Percentiles rank a stretch among this genome's conserved stretches.
These are phyloP conservation scores for Noctua fimbriata DNA, from an alignment of 2,888 invertebrate genomes.

Conservation along the genomic window DNA sequence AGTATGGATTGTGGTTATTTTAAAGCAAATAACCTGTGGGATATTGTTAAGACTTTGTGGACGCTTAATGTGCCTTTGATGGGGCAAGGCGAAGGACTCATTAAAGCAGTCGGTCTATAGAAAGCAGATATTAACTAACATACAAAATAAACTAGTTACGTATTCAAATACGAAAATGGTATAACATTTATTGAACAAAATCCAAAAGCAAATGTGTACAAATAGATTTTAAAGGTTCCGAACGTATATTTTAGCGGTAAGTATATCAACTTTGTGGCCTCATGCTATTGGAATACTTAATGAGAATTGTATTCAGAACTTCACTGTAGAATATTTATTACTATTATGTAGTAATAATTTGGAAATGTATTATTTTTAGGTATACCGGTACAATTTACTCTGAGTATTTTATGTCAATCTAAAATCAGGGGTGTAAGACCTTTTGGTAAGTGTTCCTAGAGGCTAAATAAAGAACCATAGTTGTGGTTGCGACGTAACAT, in stretches of 20 bases:
- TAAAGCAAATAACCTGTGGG: too few relatives aligned
- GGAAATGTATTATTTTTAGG: neutral
- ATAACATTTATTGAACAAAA: constrained; percentile 28
- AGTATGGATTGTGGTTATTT: too few relatives aligned
- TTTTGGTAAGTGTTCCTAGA: neutral
- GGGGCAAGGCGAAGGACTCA: too few relatives aligned
- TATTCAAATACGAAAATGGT: constrained; percentile 23
- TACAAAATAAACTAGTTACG: neutral
- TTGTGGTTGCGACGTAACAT: neutral
- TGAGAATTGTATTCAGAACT: constrained; percentile 24
- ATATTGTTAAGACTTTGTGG: too few relatives aligned
- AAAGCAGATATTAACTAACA: neutral
- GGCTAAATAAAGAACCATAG: neutral
- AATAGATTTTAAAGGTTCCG: constrained; percentile 36
- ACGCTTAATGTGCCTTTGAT: too few relatives aligned
- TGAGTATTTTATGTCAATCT: neutral
- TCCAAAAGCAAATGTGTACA: constrained; percentile 26
- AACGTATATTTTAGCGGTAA: constrained; percentile 34
- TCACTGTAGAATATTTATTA: neutral
- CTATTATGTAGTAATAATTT: neutral
- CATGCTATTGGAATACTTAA: constrained; percentile 32
- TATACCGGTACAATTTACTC: neutral
- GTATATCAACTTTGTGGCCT: constrained; percentile 22
- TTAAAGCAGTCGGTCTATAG: too few relatives aligned
- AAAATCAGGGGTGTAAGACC: neutral